Evolutionary conservation across 2,888 invertebrate genomes (phyloP).

Genomic region (Ectemnius lituratus): DNA sequence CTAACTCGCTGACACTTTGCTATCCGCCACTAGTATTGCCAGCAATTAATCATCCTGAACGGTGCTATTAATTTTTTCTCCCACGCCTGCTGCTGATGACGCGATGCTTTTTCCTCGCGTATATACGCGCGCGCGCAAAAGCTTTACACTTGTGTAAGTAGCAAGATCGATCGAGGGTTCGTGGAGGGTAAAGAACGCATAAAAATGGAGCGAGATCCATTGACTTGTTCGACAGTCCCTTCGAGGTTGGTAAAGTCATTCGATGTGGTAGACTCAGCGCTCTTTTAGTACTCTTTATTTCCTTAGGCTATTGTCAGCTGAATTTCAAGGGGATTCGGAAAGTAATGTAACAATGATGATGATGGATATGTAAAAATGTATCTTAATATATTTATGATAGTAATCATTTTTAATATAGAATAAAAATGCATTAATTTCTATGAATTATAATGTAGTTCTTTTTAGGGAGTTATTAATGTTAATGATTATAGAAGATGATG

Average conservation of each 20-base stretch:
- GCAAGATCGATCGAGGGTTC: conserved; percentile 25
- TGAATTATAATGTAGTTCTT: too few species aligned
- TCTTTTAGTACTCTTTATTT: not conserved
- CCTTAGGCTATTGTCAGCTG: too few species aligned
- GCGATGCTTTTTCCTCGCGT: not conserved
- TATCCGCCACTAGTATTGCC: conserved; percentile 9
- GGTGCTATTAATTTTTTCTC: conserved; percentile 13
- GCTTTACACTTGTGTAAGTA: conserved; percentile 16
- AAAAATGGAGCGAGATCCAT: conserved; percentile 17
- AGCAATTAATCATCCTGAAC: conserved; percentile 30
- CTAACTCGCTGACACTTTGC: too few species aligned
- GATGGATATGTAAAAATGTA: too few species aligned
- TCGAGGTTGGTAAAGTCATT: not conserved
- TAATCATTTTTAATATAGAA: too few species aligned
- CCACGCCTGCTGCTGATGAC: not conserved
- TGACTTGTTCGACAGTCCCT: conserved; percentile 5
- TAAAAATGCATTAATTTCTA: too few species aligned
- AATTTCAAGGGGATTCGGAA: too few species aligned
- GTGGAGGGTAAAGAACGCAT: conserved; percentile 13
- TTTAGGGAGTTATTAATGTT: too few species aligned
- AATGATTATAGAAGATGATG: too few species aligned
- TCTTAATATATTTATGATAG: too few species aligned
- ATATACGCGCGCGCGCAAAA: not conserved
- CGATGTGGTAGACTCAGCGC: not conserved
- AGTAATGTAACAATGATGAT: too few species aligned